Evolutionary conservation across 2,888 invertebrate genomes (phyloP).

Genomic region (Luffia ferchaultella): DNA sequence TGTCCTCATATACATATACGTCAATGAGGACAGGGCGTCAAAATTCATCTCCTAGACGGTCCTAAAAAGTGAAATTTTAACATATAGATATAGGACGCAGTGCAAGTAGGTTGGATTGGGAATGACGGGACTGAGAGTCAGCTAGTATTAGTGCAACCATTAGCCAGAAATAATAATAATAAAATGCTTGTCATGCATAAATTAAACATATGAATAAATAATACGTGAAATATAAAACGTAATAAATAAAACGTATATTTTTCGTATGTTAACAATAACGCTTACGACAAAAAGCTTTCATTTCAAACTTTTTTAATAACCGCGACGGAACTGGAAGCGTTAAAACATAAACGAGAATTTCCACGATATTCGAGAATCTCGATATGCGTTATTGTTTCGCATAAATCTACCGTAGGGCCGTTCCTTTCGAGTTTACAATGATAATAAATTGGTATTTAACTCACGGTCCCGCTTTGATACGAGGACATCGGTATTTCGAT

Average conservation of each 20-base stretch:
- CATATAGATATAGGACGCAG: too few species aligned
- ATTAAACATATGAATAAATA: conserved; percentile 2
- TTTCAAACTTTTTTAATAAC: background rate
- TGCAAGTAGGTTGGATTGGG: too few species aligned
- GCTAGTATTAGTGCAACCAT: too few species aligned
- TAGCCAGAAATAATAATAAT: too few species aligned
- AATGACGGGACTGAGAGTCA: too few species aligned
- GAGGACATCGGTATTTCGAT: conserved; percentile 60
- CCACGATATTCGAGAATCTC: background rate
- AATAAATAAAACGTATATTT: background rate
- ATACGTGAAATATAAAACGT: conserved; percentile 16
- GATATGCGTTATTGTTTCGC: background rate
- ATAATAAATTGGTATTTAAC: conserved; percentile 57
- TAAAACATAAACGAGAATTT: background rate
- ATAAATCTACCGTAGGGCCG: background rate
- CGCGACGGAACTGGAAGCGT: background rate
- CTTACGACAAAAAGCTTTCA: too few species aligned
- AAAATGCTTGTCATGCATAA: too few species aligned
- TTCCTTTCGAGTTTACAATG: conserved; percentile 17
- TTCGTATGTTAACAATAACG: too few species aligned
- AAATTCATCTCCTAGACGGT: too few species aligned
- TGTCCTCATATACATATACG: too few species aligned
- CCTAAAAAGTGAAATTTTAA: too few species aligned
- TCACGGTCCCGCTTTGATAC: conserved; percentile 56
- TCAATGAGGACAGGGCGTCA: too few species aligned